These are phyloP conservation scores for Phortica magna DNA, from an alignment of 2,888 invertebrate species.

Conservation along the genomic window DNA sequence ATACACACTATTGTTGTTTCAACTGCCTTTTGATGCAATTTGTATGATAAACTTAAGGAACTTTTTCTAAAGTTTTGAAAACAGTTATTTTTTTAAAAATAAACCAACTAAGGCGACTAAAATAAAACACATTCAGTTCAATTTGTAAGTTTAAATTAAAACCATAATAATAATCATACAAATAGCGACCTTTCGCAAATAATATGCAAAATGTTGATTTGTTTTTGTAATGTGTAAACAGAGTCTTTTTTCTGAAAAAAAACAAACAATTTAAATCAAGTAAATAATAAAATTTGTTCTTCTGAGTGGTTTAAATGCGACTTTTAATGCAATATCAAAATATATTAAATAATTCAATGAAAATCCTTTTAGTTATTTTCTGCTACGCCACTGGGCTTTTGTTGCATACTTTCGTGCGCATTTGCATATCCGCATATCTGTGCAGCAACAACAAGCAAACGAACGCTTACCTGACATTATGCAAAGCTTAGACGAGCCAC, in stretches of 20 bases:
- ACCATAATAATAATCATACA: not conserved
- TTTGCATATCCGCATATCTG: constrained; percentile 6
- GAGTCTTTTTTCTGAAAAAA: not conserved
- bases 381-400: not conserved
- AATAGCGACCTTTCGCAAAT: constrained; percentile 12
- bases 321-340: constrained; percentile 12
- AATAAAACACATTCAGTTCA: constrained; percentile 54
- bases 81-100: constrained; percentile 41
- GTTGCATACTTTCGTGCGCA: constrained; percentile 23
- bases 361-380: not conserved
- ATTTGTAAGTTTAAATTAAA: constrained; percentile 54
- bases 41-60: constrained; percentile 25
- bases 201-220: not conserved
- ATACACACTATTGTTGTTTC: constrained; percentile 28
- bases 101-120: constrained; percentile 42
- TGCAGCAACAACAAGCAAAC: not conserved
- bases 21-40: constrained; percentile 32
- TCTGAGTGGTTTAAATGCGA: constrained; percentile 71
- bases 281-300: constrained; percentile 73
- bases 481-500: not conserved
- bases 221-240: constrained; percentile 52
- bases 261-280: constrained; percentile 60
- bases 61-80: constrained; percentile 31
- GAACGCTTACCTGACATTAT: not conserved
- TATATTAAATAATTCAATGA: not conserved